Evolutionary conservation across 2,113 vertebrate genomes (phyloP).

Genomic region (Uropsilus gracilis): DNA sequence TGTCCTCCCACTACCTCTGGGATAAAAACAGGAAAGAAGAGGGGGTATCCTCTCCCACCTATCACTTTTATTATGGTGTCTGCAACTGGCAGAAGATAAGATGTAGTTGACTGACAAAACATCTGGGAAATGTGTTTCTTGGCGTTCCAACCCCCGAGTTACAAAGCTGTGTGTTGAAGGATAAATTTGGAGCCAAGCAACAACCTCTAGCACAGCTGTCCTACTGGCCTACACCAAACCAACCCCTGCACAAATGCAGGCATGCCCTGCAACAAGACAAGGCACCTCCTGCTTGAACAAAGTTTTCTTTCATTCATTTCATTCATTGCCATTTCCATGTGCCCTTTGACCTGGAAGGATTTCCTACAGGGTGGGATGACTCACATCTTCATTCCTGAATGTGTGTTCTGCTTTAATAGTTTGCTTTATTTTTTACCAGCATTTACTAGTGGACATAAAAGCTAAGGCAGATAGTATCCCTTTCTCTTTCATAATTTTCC

Average conservation of each 20-base stretch:
- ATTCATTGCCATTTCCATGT: too few relatives aligned
- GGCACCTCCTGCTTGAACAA: neutral
- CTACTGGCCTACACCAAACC: neutral
- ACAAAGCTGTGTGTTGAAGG: neutral
- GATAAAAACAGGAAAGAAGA: neutral
- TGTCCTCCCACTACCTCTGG: too few relatives aligned
- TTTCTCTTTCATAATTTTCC: neutral
- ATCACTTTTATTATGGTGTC: neutral
- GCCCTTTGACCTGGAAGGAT: too few relatives aligned
- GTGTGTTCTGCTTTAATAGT: neutral
- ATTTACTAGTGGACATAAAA: neutral
- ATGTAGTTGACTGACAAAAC: neutral
- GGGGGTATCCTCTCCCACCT: too few relatives aligned
- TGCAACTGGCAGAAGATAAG: too few relatives aligned
- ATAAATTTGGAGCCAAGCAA: neutral
- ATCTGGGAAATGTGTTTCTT: neutral
- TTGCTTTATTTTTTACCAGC: neutral
- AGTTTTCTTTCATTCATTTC: neutral
- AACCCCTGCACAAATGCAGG: accelerated
- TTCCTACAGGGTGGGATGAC: neutral
- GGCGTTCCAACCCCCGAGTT: accelerated
- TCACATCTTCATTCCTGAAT: neutral
- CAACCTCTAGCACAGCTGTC: neutral
- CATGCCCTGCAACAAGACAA: neutral
- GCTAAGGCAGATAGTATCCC: neutral